Percentiles rank a stretch among this genome's conserved stretches.
Evolutionary conservation across 2,888 invertebrate genomes (phyloP).

Genomic region (Tachina fera): DNA sequence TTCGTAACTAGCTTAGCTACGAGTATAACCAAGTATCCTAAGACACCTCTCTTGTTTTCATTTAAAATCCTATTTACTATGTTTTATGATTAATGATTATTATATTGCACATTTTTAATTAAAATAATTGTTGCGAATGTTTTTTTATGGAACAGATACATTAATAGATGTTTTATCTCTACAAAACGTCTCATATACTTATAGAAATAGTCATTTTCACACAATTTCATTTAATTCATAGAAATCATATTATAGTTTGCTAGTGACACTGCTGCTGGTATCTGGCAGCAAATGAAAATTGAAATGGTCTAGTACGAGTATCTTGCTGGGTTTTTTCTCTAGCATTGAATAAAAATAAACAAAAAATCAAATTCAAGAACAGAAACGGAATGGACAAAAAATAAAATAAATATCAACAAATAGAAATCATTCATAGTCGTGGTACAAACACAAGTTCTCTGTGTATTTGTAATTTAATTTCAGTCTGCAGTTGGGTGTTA

Average conservation of each 20-base stretch:
- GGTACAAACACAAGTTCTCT: not conserved
- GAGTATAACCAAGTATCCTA: too few species aligned
- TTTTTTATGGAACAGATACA: too few species aligned
- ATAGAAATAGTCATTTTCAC: not conserved
- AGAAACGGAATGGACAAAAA: conserved; percentile 18
- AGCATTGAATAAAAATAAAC: conserved; percentile 38
- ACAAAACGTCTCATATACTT: conserved; percentile 13
- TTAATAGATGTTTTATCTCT: not conserved
- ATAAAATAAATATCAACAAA: not conserved
- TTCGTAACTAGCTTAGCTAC: too few species aligned
- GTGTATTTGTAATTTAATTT: not conserved
- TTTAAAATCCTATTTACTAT: too few species aligned
- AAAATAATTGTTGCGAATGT: not conserved
- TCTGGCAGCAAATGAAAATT: conserved; percentile 36
- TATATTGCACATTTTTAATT: not conserved
- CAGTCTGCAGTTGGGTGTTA: conserved; percentile 35
- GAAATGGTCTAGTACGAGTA: conserved; percentile 12
- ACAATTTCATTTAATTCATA: conserved; percentile 12
- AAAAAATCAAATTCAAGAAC: conserved; percentile 24
- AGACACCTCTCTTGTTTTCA: too few species aligned
- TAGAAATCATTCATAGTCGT: not conserved
- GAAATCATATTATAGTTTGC: conserved; percentile 49
- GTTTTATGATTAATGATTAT: not conserved
- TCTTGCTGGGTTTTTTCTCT: conserved; percentile 39
- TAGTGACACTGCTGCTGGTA: conserved; percentile 52